Percentiles rank a stretch among this genome's conserved stretches.
Conservation (phyloP, 2,888 invertebrate genomes). For the Phymatocera aterrima region DNA sequence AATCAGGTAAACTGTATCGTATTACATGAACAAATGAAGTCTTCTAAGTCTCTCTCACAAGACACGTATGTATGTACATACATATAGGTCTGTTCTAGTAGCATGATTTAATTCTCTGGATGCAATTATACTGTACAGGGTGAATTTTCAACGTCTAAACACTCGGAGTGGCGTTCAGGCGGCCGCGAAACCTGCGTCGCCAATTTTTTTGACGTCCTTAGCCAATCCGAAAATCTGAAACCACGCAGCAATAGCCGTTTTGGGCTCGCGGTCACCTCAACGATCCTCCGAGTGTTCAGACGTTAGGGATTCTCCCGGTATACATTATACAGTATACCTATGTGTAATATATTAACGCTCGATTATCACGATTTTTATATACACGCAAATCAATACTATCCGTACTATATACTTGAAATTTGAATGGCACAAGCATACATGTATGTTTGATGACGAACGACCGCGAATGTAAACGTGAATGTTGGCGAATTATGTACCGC, state of each 20-base stretch:
- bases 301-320: too few species aligned
- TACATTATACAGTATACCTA: too few species aligned
- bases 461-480: not conserved
- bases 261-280: too few species aligned
- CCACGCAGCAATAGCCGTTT: too few species aligned
- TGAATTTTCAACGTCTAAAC: too few species aligned
- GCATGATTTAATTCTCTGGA: constrained; percentile 24
- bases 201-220: too few species aligned
- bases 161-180: too few species aligned
- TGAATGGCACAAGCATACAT: too few species aligned
- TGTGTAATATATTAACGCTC: too few species aligned
- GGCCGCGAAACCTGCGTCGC: too few species aligned
- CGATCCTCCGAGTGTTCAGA: too few species aligned
- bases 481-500: not conserved
- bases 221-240: too few species aligned
- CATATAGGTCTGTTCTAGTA: not conserved
- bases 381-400: not conserved
- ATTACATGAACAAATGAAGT: constrained; percentile 25
- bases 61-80: not conserved
- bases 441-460: not conserved
- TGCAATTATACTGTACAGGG: not conserved
- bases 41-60: constrained; percentile 24
- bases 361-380: not conserved
- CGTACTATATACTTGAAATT: not conserved
- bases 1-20: constrained; percentile 19